These are phyloP conservation scores for Oriolus oriolus DNA, from an alignment of 2,113 vertebrate genomes.

Conservation along the genomic window DNA sequence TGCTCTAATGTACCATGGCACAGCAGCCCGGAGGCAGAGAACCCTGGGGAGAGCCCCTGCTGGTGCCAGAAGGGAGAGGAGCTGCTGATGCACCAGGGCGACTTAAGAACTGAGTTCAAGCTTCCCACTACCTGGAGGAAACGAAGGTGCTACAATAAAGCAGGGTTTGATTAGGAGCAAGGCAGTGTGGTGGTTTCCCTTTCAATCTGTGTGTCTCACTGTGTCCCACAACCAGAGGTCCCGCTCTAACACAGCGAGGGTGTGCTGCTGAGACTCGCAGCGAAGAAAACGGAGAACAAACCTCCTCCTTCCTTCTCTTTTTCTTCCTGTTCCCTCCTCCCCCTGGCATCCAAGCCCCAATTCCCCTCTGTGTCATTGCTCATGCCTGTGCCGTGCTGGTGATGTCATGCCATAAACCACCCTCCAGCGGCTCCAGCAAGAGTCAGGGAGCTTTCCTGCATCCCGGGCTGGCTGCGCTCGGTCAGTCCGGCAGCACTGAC, in stretches of 20 bases:
- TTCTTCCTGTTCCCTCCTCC: fast-evolving
- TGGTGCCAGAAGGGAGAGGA: background rate
- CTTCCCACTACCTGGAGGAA: background rate
- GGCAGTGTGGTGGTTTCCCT: background rate
- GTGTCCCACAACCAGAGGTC: background rate
- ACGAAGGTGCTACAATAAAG: fast-evolving
- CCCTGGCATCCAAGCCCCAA: background rate
- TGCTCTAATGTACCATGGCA: background rate
- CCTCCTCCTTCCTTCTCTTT: background rate
- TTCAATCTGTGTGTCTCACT: background rate
- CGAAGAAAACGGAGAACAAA: background rate
- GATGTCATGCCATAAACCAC: background rate
- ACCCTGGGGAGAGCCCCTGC: background rate
- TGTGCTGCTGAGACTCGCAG: background rate
- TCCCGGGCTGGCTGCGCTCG: fast-evolving
- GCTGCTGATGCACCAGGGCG: fast-evolving
- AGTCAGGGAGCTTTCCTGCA: background rate
- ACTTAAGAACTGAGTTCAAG: background rate
- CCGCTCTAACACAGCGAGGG: background rate
- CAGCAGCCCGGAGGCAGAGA: background rate
- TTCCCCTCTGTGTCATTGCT: background rate
- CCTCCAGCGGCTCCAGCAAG: background rate
- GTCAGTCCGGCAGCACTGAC: fast-evolving
- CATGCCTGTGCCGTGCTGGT: fast-evolving
- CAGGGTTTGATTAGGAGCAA: background rate